Base-by-base conservation (phyloP, 2,113 vertebrate species). In the Melanerpes aurifrons region DNA sequence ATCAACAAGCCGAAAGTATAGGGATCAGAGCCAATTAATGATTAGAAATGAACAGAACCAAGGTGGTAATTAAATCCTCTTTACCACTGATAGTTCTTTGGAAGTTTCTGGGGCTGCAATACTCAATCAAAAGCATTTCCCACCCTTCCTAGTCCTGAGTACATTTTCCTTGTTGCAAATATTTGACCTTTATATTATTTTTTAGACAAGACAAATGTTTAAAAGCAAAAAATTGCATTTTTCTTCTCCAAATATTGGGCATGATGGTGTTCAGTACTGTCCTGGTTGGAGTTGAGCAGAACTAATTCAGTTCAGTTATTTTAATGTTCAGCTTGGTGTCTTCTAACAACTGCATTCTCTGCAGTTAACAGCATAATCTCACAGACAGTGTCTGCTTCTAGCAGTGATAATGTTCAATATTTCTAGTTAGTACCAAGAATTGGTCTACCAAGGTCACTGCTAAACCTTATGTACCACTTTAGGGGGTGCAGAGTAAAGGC, bases 41-140 rank as follows among this genome's bases (percentile, higher is more conserved):
- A 86, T 86, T 75, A 83, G 76, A 92, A 86, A 87, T 43, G 81
- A 96, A 88, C 28, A 75, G 53, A 87, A 45, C 6, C 37, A 74
- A 9, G 10, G 37, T 74, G 48, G 87, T 53, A 79, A 74, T 21
- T 64, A 73, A 73, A 16, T 57, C 25, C 9, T 16, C 26, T 83
- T 59, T 53, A 61, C 48, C 2, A 13, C 50, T 53, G 50, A 53
- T 25, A 53, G 4, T 53, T 77, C 45, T 82, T 35, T 40, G 48
- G 24, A 75, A 74, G 53, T 64, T 87, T 82, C 21, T 47, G 8
- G 25, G 67, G 58, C 28, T 50, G 21, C 19, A 91, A 57, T 76
- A 70, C 18, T 22, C 32, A 85, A 58, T 75, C 37, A 87, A 87
- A 94, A n/a, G 31, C n/a, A 53, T 70, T 93, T 95, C 54, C 29